Base-by-base conservation (phyloP, 2,113 vertebrate species). In the Stomatorhinus ivindoensis region DNA sequence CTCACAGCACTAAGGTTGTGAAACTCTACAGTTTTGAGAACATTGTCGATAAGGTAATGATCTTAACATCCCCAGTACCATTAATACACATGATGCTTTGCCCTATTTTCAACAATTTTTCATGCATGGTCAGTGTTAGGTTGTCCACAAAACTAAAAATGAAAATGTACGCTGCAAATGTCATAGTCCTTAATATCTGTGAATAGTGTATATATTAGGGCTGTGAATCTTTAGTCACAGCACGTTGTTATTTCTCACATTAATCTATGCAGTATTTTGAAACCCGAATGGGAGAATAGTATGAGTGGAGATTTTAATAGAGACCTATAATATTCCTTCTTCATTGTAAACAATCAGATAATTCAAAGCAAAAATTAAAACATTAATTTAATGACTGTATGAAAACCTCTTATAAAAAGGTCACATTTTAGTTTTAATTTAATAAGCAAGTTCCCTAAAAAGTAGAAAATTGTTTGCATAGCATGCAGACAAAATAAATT, bases 1-100 rank as follows among this genome's bases (percentile, higher is more conserved):
- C 97, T 91, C 94, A 98, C 92, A 97, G 96, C 92, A 95, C 96
- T 48, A 98, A 97, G 91, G 94, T 96, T 90, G 97, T 99, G 91
- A 98, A 95, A 92, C 96, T 99, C 17, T 99, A 98, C 93, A 98
- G 96, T 94, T 98, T 98, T 93, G 97, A 98, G 91, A 93, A 96
- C 91, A 97, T 99, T 93, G 86, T 95, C 55, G 93, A 98, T 89
- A 95, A 96, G 97, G 98, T 99, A 95, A 50, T 93, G 90, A 27
- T 92, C 39, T 61, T 9, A 80, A 87, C 11, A 0, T 51, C 42
- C 82, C 1, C 82, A 10, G 17, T 5, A 48, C 6, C 44, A 27
- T n/a, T 46, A 46, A 48, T 47, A 80, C 35, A 39, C 31, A 80
- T 2, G 15, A 80, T 80, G 35, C n/a, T 80, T 80, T 80, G 61